Evolutionary conservation across 2,113 vertebrate genomes (phyloP).

Genomic region (Nipponia nippon): DNA sequence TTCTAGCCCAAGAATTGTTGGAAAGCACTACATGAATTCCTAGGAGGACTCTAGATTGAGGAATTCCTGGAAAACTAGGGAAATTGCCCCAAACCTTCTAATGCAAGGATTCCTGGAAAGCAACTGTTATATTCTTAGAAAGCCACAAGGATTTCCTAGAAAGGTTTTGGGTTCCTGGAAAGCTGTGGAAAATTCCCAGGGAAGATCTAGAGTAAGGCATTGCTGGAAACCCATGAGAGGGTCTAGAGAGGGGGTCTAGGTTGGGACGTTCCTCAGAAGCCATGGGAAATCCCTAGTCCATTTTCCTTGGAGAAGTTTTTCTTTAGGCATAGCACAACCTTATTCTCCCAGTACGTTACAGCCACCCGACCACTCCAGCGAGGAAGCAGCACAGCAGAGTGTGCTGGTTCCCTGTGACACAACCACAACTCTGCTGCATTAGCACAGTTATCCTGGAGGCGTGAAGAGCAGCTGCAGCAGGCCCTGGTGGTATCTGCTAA

Average conservation of each 20-base stretch:
- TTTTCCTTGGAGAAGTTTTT: background rate
- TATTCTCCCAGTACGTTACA: background rate
- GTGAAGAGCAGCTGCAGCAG: background rate
- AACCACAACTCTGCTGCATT: background rate
- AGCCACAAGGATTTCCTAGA: background rate
- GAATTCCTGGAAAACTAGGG: background rate
- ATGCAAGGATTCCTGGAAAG: background rate
- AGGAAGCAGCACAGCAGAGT: background rate
- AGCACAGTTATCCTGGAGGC: background rate
- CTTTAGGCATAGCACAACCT: background rate
- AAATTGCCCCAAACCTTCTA: background rate
- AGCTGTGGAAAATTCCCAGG: background rate
- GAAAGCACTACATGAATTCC: background rate
- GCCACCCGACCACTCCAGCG: background rate
- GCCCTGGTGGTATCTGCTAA: conserved; percentile 1
- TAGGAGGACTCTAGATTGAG: background rate
- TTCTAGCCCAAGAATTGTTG: background rate
- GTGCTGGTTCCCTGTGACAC: background rate
- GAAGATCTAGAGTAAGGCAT: background rate
- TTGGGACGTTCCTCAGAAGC: background rate
- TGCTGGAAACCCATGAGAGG: background rate
- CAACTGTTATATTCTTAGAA: background rate
- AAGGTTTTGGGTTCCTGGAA: background rate
- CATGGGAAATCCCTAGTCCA: background rate
- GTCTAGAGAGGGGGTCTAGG: background rate